Evolutionary conservation across 2,113 vertebrate genomes (phyloP), one percentile per base, ranked within the genome.

Genomic region (Pelecanoides urinatrix): DNA sequence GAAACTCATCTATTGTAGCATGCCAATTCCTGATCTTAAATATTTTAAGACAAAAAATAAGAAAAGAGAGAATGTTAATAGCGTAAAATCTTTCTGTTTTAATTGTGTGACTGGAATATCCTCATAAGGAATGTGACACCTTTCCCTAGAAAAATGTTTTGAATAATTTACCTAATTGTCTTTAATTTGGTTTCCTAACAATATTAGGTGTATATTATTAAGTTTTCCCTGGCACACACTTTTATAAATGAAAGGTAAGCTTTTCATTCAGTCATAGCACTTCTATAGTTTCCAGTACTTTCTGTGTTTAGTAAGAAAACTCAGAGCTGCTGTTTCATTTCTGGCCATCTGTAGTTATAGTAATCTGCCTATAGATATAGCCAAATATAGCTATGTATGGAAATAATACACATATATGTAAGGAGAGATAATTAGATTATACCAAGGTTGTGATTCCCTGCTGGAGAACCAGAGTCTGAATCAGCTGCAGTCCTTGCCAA

Each of bases 371-470:
- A 76, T 62, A 90, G 58, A 47, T 82, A 61, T 16, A 94, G 67
- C 42, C 68, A 94, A 80, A 67, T 91, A 50, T 18, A 91, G 75
- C 59, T 63, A 49, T 94, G 45, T n/a, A 16, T 88, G 79, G 91
- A 94, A 94, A 92, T 92, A 80, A 76, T 53, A 40, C 25, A 58
- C 32, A 47, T 73, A 20, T 29, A 62, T 56, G 13, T 91, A 16
- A 67, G 63, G 55, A 83, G 83, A 74, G 25, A 80, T 62, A 86
- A 94, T 94, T 86, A 91, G 79, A 95, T 95, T 96, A 88, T 62
- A 53, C 59, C 63, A 90, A 32, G 22, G 55, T n/a, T 71, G 86
- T 63, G 86, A 91, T 92, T 95, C 75, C 68, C 76, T 86, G n/a
- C 42, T 86, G 94, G 65, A 94, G 72, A 89, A 49, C 25, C 16